phyloP scores from a whole-genome alignment of 1,140 invertebrate genomes.

The Cydia strobilella region DNA sequence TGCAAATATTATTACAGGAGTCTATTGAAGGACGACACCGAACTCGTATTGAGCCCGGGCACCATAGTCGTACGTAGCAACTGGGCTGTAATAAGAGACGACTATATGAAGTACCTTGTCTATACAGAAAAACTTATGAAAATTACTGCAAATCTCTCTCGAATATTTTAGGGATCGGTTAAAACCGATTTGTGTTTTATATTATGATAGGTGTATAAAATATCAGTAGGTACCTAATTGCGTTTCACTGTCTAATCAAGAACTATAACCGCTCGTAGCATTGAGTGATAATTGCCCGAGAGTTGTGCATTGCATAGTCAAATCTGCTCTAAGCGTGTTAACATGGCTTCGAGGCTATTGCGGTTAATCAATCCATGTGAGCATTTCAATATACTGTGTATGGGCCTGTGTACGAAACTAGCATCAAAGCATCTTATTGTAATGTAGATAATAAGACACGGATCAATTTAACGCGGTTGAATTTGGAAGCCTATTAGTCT shows the following conservation, averaged over 20 bases:
- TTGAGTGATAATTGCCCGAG: constrained; percentile 64
- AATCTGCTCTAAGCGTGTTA: constrained; percentile 74
- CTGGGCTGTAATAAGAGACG: constrained; percentile 40
- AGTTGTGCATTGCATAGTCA: constrained; percentile 73
- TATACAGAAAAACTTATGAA: constrained; percentile 38
- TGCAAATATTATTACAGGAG: constrained; percentile 75
- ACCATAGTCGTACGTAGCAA: constrained; percentile 30
- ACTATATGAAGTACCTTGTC: constrained; percentile 21
- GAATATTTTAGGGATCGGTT: constrained; percentile 31
- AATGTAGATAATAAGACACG: constrained; percentile 15
- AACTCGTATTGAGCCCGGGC: constrained; percentile 55
- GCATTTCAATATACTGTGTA: constrained; percentile 38
- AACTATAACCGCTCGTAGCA: constrained; percentile 45
- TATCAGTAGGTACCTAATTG: background rate
- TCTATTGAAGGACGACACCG: constrained; percentile 68
- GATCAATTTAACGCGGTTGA: background rate
- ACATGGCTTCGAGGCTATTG: constrained; percentile 71
- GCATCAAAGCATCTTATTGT: background rate
- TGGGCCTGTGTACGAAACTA: constrained; percentile 36
- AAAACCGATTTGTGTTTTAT: background rate
- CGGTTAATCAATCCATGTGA: constrained; percentile 63
- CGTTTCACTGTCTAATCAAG: constrained; percentile 34
- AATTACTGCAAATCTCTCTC: constrained; percentile 33
- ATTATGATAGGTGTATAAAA: background rate
- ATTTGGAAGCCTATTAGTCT: constrained; percentile 35